A percentile compares a stretch with the other conserved stretches of the same genome.
Conservation (phyloP, 2,113 vertebrate species). For the Cottus gobio region DNA sequence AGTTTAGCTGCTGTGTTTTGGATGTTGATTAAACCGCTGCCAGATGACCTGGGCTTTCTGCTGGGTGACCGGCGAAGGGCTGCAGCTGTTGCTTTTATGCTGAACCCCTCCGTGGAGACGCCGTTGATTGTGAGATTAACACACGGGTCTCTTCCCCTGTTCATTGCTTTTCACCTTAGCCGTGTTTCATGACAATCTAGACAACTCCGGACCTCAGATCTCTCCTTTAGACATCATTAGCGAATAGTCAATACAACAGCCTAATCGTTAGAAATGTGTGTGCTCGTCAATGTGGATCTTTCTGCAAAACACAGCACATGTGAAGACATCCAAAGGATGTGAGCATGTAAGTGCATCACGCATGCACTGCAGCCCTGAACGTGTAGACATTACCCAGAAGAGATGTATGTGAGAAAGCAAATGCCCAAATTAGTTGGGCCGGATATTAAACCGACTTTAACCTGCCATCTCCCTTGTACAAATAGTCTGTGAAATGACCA, state of each 20-base stretch:
- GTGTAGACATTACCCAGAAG: background rate
- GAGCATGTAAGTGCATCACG: background rate
- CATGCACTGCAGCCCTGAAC: background rate
- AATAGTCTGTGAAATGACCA: background rate
- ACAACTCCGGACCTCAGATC: constrained; percentile 46
- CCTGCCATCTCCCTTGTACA: background rate
- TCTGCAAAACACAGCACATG: background rate
- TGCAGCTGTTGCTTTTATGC: constrained; percentile 81
- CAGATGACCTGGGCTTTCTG: constrained; percentile 75
- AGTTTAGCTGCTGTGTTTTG: constrained; percentile 76
- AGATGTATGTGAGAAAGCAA: background rate
- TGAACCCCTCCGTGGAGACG: constrained; percentile 74
- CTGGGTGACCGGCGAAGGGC: constrained; percentile 59
- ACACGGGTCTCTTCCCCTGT: constrained; percentile 63
- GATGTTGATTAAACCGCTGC: constrained; percentile 79
- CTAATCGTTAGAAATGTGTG: constrained; percentile 15
- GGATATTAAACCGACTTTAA: background rate
- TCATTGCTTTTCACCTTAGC: constrained; percentile 69
- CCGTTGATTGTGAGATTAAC: constrained; percentile 72
- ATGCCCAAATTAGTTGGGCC: background rate
- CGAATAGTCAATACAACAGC: constrained; percentile 19
- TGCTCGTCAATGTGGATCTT: background rate
- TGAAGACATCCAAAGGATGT: constrained; percentile 3
- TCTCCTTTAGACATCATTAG: constrained; percentile 36
- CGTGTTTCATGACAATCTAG: constrained; percentile 55